Conservation (phyloP, 2,888 invertebrate species). For the Marronus borbonicus region DNA sequence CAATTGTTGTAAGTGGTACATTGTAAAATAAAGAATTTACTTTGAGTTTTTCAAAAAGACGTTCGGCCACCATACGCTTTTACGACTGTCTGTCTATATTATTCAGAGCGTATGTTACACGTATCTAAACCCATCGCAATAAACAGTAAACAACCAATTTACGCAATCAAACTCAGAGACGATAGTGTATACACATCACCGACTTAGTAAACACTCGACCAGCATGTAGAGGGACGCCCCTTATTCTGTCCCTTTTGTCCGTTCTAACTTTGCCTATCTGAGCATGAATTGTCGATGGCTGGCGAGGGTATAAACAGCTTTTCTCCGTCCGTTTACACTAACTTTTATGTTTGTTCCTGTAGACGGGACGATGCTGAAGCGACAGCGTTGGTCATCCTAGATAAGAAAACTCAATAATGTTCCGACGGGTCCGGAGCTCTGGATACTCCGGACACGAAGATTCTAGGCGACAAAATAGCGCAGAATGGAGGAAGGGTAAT, state of each 20-base stretch:
- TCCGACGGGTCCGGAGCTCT: conserved; percentile 7
- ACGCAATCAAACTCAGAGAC: neutral
- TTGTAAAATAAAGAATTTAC: too few species aligned
- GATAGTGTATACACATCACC: neutral
- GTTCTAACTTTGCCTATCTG: conserved; percentile 37
- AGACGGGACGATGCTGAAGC: neutral
- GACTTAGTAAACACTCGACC: too few species aligned
- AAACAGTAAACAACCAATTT: too few species aligned
- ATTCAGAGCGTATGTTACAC: too few species aligned
- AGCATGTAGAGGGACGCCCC: too few species aligned
- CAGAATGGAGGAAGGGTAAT: neutral
- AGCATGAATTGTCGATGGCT: conserved; percentile 22
- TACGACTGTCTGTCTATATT: too few species aligned
- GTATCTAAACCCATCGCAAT: too few species aligned
- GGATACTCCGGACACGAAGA: neutral
- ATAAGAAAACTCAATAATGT: conserved; percentile 55
- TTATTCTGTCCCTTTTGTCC: neutral
- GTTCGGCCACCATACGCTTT: too few species aligned
- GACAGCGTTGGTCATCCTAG: conserved; percentile 57
- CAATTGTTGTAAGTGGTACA: too few species aligned
- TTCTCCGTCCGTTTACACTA: conserved; percentile 56
- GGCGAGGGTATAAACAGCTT: conserved; percentile 56
- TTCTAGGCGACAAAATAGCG: neutral
- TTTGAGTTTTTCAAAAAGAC: too few species aligned
- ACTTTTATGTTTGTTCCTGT: conserved; percentile 58